Conservation (phyloP, 2,888 invertebrate genomes). For the Malachius bipustulatus region DNA sequence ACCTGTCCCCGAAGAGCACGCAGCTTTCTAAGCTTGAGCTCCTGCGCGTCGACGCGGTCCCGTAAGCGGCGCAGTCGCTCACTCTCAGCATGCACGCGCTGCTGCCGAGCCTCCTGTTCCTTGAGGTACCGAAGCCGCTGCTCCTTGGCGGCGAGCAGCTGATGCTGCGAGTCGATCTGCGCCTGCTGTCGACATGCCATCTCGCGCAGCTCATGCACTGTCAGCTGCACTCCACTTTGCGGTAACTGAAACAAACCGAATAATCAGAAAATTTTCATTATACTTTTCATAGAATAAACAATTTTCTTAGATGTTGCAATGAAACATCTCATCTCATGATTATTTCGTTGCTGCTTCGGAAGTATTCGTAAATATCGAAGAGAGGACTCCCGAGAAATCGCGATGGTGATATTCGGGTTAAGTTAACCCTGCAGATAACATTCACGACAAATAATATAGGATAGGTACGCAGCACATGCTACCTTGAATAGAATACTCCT, state of each 20-base stretch:
- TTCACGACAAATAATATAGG: too few species aligned
- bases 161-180: constrained; percentile 93
- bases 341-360: too few species aligned
- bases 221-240: constrained; percentile 84
- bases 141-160: constrained; percentile 83
- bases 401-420: too few species aligned
- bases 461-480: too few species aligned
- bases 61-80: constrained; percentile 76
- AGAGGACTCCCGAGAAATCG: too few species aligned
- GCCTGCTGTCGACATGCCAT: constrained; percentile 97
- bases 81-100: constrained; percentile 71
- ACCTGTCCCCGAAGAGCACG: constrained; percentile 88
- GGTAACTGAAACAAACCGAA: constrained; percentile 57
- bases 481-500: too few species aligned
- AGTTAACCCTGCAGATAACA: too few species aligned
- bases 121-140: constrained; percentile 87
- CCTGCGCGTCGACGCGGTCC: constrained; percentile 89
- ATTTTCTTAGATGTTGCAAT: too few species aligned
- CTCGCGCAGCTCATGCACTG: constrained; percentile 91
- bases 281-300: neutral
- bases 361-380: too few species aligned
- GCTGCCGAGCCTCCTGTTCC: constrained; percentile 77
- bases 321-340: too few species aligned
- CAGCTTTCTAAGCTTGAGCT: constrained; percentile 83
- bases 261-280: constrained; percentile 6